phyloP scores from a whole-genome alignment of 1,140 invertebrate genomes.

The Neodiprion lecontei region DNA sequence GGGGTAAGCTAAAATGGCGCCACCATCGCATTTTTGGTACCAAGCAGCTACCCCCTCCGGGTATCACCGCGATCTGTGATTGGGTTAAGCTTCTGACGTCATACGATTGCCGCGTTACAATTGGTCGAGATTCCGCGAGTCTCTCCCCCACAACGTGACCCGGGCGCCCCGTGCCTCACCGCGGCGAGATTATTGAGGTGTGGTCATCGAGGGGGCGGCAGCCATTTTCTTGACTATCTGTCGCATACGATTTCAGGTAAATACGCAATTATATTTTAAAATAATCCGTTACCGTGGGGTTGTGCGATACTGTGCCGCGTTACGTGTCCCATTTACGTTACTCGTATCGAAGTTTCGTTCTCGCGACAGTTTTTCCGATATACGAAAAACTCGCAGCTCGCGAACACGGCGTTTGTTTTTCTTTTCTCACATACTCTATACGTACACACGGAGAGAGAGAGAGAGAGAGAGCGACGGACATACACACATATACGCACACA shows the following conservation, averaged over 20 bases:
- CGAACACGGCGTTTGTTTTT: constrained; percentile 2
- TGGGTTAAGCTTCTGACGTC: neutral
- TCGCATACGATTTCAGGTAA: constrained; percentile 62
- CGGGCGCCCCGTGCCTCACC: neutral
- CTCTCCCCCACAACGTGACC: neutral
- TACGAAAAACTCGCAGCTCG: neutral
- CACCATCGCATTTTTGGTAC: no score
- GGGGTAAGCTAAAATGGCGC: no score
- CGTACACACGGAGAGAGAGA: neutral
- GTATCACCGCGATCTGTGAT: neutral
- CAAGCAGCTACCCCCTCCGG: no score
- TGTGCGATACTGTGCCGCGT: neutral
- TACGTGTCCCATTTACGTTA: no score
- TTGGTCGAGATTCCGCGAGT: neutral
- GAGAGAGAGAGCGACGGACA: neutral
- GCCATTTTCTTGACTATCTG: constrained; percentile 63
- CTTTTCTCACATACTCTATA: neutral
- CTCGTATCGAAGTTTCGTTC: no score
- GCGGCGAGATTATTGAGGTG: constrained; percentile 51
- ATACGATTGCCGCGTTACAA: neutral
- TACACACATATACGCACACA: neutral
- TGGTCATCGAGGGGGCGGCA: constrained; percentile 56
- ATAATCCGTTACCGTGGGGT: neutral
- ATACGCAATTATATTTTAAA: constrained; percentile 40
- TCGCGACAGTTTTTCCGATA: no score